These are phyloP conservation scores for Dolichallabes microphthalmus DNA, from an alignment of 2,113 vertebrate species.

Conservation along the genomic window DNA sequence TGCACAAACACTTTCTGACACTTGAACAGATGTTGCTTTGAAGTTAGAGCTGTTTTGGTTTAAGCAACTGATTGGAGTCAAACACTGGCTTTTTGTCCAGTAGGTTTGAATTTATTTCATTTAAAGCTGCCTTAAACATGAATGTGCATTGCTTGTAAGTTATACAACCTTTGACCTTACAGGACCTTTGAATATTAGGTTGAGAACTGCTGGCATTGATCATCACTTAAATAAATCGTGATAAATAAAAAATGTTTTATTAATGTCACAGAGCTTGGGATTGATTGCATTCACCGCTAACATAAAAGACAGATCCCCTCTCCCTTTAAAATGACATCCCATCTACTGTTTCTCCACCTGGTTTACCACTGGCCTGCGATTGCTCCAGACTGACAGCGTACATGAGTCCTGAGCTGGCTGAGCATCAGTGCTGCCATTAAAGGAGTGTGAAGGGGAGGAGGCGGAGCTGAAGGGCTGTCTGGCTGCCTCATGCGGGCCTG, in stretches of 20 bases:
- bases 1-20: no score
- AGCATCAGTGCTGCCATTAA: conserved; percentile 20
- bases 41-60: no score
- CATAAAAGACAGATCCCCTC: background rate
- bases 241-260: background rate
- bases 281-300: no score
- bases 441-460: conserved; percentile 30
- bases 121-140: no score
- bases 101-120: no score
- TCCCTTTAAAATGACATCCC: background rate
- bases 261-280: background rate
- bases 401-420: conserved; percentile 18
- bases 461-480: conserved; percentile 25
- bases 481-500: conserved; percentile 20
- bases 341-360: background rate
- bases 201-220: background rate
- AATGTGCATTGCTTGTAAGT: no score
- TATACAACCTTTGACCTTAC: no score
- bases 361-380: background rate
- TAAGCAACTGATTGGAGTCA: no score
- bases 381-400: conserved; percentile 24
- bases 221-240: background rate
- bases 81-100: no score
- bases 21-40: no score
- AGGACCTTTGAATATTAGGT: no score